These are phyloP conservation scores for Andrena bicolor DNA, from an alignment of 2,888 invertebrate genomes.

Conservation along the genomic window DNA sequence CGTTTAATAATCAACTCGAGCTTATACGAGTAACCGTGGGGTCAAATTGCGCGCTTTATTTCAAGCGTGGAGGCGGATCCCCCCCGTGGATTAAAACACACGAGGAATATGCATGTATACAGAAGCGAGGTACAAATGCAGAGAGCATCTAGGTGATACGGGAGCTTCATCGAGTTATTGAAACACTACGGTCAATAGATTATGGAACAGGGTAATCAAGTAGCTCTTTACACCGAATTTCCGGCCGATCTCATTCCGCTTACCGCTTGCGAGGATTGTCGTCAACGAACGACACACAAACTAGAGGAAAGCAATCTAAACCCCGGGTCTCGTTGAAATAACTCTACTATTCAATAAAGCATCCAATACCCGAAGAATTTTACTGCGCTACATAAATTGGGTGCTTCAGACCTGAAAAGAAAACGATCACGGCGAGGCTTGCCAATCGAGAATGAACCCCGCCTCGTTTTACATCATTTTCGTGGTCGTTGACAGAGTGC, in stretches of 20 bases:
- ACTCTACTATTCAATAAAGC: no score
- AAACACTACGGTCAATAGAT: not conserved
- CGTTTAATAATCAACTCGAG: conserved; percentile 43
- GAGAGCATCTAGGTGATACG: not conserved
- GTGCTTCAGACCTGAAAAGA: no score
- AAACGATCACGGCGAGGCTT: no score
- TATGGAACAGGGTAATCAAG: not conserved
- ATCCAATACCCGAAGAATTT: no score
- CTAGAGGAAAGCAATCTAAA: no score
- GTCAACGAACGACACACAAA: no score
- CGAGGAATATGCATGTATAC: not conserved
- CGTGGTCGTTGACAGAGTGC: no score
- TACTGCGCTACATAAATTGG: no score
- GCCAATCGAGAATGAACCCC: not conserved
- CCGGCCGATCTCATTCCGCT: not conserved
- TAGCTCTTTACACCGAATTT: not conserved
- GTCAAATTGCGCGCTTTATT: conserved; percentile 38
- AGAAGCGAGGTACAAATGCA: not conserved
- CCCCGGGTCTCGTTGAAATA: no score
- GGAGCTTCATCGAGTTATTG: not conserved
- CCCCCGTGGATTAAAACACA: conserved; percentile 2
- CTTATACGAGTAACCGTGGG: conserved; percentile 33
- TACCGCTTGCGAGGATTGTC: no score
- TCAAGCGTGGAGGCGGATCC: not conserved
- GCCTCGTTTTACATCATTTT: no score